A percentile compares a stretch with the other conserved stretches of the same genome.
Conservation (phyloP, 1,140 invertebrate species). For the Platorchestia sp. region DNA sequence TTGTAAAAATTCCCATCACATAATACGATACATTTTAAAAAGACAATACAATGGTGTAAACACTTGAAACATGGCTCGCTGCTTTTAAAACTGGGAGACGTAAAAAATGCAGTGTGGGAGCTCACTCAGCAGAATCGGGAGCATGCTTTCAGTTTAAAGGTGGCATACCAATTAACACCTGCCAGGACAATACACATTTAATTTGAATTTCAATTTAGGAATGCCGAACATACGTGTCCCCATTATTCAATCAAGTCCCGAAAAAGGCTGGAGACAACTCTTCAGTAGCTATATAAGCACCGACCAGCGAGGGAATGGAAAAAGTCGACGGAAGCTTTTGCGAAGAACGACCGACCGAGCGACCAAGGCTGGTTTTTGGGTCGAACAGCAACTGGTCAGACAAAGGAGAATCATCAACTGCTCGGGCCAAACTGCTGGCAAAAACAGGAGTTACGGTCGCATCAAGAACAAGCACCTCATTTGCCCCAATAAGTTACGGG, state of each 20-base stretch:
- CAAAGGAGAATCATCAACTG: slow-evolving; percentile 7
- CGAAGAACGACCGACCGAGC: neutral
- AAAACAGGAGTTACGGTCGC: neutral
- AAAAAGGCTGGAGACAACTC: neutral
- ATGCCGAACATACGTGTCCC: neutral
- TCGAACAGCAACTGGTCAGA: neutral
- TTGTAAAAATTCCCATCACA: too few relatives aligned
- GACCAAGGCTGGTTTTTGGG: neutral
- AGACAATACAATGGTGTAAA: too few relatives aligned
- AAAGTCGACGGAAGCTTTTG: neutral
- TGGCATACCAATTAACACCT: neutral
- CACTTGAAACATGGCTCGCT: too few relatives aligned
- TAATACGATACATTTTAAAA: too few relatives aligned
- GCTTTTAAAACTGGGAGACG: too few relatives aligned
- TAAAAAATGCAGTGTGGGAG: too few relatives aligned
- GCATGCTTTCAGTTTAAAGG: neutral
- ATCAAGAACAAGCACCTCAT: slow-evolving; percentile 7
- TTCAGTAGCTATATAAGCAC: neutral
- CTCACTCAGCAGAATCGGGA: neutral
- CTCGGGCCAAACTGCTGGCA: neutral
- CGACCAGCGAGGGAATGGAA: neutral
- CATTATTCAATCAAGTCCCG: neutral
- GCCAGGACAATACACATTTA: neutral
- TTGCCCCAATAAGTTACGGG: neutral
- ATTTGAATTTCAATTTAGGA: neutral